phyloP scores from a whole-genome alignment of 1,140 invertebrate species.

The Neoseiulus cucumeris region DNA sequence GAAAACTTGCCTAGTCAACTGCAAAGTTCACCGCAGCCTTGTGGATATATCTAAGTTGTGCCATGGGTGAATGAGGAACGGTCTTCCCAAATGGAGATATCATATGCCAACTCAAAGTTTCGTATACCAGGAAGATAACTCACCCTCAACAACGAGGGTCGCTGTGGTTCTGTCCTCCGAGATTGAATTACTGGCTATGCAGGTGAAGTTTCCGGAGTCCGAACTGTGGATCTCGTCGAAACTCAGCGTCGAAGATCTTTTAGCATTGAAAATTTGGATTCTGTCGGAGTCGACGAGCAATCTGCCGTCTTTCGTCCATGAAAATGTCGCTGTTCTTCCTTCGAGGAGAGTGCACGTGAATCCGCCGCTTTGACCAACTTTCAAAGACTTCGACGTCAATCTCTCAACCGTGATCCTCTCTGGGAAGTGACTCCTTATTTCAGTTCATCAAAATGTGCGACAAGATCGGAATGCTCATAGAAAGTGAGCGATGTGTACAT shows the following conservation, averaged over 20 bases:
- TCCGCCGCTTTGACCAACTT: background rate
- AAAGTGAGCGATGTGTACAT: no score
- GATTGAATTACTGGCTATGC: background rate
- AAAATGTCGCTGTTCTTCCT: background rate
- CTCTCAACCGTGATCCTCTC: background rate
- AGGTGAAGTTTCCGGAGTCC: background rate
- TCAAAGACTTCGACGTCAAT: background rate
- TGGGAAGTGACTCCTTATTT: no score
- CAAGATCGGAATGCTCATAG: no score
- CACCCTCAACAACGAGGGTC: background rate
- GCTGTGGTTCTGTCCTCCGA: background rate
- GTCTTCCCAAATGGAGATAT: background rate
- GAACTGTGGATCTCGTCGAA: background rate
- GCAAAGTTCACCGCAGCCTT: no score
- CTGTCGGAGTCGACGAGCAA: background rate
- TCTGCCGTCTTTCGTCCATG: background rate
- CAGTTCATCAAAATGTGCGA: no score
- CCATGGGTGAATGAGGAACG: background rate
- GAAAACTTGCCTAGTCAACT: no score
- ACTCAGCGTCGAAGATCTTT: background rate
- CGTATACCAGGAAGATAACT: background rate
- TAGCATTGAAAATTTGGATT: background rate
- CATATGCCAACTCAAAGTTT: background rate
- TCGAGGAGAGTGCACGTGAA: background rate
- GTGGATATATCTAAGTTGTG: background rate